Evolutionary conservation across 53 echinoderm and acorn worm species (phyloP).

Genomic region (Hippasteria phrygiana): DNA sequence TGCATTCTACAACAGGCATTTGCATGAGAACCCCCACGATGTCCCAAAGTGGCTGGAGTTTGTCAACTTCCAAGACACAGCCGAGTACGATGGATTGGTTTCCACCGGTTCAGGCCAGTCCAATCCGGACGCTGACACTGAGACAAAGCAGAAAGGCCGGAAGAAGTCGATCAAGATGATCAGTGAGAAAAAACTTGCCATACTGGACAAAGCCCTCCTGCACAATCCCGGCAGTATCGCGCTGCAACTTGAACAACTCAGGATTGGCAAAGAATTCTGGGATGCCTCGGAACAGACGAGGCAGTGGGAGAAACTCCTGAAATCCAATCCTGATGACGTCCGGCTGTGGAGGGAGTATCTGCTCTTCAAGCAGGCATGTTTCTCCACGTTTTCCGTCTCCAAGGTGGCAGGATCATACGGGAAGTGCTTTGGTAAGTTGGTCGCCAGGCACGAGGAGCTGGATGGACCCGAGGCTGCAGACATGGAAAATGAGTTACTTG

Average conservation of each 20-base stretch:
- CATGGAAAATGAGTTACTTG: constrained; percentile 25
- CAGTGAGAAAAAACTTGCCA: constrained; percentile 84
- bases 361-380: constrained; percentile 75
- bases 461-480: background rate
- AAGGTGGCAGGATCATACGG: constrained; percentile 77
- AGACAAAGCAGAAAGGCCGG: constrained; percentile 41
- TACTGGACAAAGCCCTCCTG: constrained; percentile 88
- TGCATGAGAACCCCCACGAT: constrained; percentile 84
- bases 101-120: background rate
- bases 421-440: constrained; percentile 66
- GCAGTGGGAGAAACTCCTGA: constrained; percentile 80
- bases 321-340: constrained; percentile 71
- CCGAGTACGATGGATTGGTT: constrained; percentile 21
- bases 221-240: constrained; percentile 74
- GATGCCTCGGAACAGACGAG: constrained; percentile 62
- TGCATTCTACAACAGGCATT: constrained; percentile 75
- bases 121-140: background rate
- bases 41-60: constrained; percentile 86
- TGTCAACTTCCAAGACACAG: constrained; percentile 85
- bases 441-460: constrained; percentile 17
- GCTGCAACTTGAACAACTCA: constrained; percentile 82
- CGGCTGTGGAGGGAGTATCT: constrained; percentile 86
- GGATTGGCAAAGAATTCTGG: constrained; percentile 84
- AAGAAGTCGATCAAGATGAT: constrained; percentile 60
- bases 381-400: constrained; percentile 79